Conservation (phyloP, 64 coral and sea anemone genomes). For the Hydrozoanthus tunicans region DNA sequence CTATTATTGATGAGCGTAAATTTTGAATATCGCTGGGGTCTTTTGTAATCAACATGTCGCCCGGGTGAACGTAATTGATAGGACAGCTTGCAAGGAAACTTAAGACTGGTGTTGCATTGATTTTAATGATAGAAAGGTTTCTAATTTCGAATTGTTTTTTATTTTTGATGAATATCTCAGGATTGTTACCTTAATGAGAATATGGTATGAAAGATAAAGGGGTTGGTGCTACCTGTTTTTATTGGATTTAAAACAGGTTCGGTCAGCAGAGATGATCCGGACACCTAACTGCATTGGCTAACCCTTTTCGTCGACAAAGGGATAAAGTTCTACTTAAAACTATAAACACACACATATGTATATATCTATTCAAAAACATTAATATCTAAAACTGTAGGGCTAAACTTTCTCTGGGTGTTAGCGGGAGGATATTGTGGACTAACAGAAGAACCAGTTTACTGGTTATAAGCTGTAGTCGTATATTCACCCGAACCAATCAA, state of each 20-base stretch:
- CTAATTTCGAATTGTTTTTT: background rate
- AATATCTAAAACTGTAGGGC: no score
- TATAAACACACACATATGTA: no score
- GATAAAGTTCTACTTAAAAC: no score
- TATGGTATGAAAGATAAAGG: background rate
- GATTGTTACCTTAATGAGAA: background rate
- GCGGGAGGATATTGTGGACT: no score
- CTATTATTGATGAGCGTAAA: conserved; percentile 46
- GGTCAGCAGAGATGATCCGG: no score
- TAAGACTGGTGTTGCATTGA: background rate
- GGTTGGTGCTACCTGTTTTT: background rate
- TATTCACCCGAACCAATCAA: no score
- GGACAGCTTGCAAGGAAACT: background rate
- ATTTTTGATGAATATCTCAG: background rate
- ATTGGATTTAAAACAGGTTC: background rate
- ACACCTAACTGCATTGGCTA: no score
- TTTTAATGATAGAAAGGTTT: background rate
- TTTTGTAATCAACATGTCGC: background rate
- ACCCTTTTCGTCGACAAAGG: no score
- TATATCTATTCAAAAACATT: no score
- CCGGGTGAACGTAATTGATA: background rate
- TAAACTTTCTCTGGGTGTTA: no score
- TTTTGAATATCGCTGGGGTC: conserved; percentile 22
- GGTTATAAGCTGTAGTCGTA: no score
- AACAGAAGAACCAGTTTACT: no score